Conservation (phyloP, 23 tunicate species). For the Ciona savignyi region DNA sequence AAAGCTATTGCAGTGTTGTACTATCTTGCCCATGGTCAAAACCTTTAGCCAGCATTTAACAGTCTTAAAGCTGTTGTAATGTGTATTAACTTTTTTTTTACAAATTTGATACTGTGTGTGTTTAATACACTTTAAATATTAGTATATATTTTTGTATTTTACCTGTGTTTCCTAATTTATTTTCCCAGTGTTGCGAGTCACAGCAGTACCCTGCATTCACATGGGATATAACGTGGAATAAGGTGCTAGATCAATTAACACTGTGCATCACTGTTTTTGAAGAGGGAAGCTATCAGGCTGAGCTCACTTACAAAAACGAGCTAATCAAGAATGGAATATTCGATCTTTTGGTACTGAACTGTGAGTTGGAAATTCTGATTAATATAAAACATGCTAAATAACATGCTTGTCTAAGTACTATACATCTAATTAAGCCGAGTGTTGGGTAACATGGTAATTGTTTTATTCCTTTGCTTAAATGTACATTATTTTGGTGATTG, state of each 20-base stretch:
- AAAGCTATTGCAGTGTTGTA: no score
- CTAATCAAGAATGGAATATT: slow-evolving; percentile 63
- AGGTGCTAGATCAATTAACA: background rate
- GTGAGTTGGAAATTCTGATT: slow-evolving; percentile 26
- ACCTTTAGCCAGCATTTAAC: no score
- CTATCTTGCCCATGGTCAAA: no score
- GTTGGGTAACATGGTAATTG: no score
- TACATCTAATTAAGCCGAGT: no score
- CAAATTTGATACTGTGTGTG: no score
- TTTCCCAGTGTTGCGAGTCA: background rate
- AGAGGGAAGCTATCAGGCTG: slow-evolving; percentile 62
- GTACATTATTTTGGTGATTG: no score
- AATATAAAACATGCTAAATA: no score
- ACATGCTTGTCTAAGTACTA: no score
- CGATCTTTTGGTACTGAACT: slow-evolving; percentile 55
- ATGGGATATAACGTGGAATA: slow-evolving; percentile 9
- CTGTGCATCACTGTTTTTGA: slow-evolving; percentile 26
- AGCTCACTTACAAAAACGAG: slow-evolving; percentile 43
- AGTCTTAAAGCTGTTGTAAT: no score
- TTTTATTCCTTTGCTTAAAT: no score
- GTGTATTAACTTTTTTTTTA: no score
- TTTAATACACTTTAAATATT: background rate
- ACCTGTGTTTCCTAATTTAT: background rate
- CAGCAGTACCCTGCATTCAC: slow-evolving; percentile 23
- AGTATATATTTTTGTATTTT: background rate